Evolutionary conservation across 37 sponge, comb jelly and placozoan genomes (phyloP).

Genomic region (Haliclona indistincta): DNA sequence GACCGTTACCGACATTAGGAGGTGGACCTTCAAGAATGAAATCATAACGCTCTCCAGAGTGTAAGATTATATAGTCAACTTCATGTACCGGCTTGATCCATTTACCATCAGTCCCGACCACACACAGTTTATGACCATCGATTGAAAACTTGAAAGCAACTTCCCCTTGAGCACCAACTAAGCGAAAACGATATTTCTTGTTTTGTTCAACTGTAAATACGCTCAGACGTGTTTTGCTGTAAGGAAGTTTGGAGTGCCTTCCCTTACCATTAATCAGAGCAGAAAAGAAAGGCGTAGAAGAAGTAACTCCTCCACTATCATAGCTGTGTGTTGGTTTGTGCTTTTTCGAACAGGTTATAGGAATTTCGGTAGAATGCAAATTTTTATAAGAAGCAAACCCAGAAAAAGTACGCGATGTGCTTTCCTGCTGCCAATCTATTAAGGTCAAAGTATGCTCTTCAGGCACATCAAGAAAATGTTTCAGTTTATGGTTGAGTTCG

Average conservation of each 20-base stretch:
- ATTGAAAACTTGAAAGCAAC: constrained; percentile 56
- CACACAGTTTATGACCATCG: constrained; percentile 43
- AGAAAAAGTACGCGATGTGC: too few relatives aligned
- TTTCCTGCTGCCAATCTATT: constrained; percentile 35
- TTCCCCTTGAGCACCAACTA: constrained; percentile 43
- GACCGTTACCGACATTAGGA: background rate
- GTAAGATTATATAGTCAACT: constrained; percentile 51
- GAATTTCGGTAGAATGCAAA: too few relatives aligned
- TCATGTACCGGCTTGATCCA: constrained; percentile 23
- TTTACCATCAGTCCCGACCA: constrained; percentile 59
- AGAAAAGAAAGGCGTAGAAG: too few relatives aligned
- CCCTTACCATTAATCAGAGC: constrained; percentile 62
- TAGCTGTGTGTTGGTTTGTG: too few relatives aligned
- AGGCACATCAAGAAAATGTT: constrained; percentile 23
- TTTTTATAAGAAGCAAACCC: too few relatives aligned
- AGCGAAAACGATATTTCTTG: constrained; percentile 48
- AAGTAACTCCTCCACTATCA: too few relatives aligned
- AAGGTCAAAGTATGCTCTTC: constrained; percentile 55
- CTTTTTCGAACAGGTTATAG: too few relatives aligned
- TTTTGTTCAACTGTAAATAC: constrained; percentile 32
- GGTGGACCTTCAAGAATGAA: constrained; percentile 30
- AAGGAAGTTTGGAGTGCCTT: constrained; percentile 4
- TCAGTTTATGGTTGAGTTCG: background rate
- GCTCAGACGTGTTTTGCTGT: constrained; percentile 8
- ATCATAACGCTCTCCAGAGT: constrained; percentile 64